Percentiles rank a stretch among this genome's conserved stretches.
These are phyloP conservation scores for Coilia nasus DNA, from an alignment of 2,797 vertebrate genomes.

Conservation along the genomic window DNA sequence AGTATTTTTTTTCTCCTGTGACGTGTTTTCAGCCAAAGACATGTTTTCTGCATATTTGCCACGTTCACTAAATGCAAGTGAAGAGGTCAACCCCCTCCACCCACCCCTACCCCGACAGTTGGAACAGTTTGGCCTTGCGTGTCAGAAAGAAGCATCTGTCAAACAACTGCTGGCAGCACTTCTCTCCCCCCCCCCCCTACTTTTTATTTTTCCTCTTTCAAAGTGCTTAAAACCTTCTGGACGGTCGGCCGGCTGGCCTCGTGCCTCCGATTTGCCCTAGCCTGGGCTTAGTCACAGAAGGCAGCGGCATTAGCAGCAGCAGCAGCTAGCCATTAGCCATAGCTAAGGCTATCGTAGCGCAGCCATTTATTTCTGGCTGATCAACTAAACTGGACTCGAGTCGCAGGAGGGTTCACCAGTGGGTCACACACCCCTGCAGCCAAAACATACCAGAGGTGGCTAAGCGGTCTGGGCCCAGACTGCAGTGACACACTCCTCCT, in stretches of 20 bases:
- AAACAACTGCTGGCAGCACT: neutral
- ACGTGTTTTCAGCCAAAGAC: neutral
- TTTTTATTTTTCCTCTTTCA: neutral
- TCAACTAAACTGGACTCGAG: neutral
- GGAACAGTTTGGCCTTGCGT: neutral
- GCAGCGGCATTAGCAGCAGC: neutral
- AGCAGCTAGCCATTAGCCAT: neutral
- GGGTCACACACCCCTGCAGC: neutral
- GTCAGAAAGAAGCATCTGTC: neutral
- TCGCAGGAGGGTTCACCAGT: neutral
- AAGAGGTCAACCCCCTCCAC: neutral
- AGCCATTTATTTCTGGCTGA: neutral
- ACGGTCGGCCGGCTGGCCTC: neutral
- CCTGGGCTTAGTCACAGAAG: neutral
- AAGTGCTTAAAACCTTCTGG: neutral
- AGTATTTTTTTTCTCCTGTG: neutral
- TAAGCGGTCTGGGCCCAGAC: neutral
- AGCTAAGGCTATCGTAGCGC: neutral
- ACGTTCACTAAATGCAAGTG: neutral
- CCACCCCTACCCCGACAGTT: neutral
- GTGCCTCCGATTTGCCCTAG: neutral
- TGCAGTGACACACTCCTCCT: neutral
- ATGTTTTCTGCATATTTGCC: neutral
- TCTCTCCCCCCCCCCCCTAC: no score
- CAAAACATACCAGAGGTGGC: slow-evolving; percentile 5